Percentiles rank a stretch among this genome's conserved stretches.
phyloP scores from a whole-genome alignment of 2,113 vertebrate genomes.

The Galeopterus variegatus region DNA sequence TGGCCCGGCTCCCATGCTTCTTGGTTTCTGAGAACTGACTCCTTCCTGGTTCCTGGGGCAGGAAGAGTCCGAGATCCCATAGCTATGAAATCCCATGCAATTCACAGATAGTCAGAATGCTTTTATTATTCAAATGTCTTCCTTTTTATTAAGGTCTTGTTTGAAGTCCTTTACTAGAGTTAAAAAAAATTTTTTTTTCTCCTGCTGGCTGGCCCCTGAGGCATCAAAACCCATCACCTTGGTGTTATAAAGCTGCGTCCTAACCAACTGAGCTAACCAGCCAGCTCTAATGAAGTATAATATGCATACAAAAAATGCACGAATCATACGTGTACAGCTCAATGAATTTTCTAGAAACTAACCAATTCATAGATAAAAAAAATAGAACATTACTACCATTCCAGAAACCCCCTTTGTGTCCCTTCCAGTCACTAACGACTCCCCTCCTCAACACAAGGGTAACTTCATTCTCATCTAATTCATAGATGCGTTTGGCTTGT shows the following conservation, averaged over 20 bases:
- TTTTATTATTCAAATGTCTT: not conserved
- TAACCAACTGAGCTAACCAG: too few species aligned
- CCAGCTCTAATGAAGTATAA: not conserved
- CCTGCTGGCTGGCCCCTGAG: too few species aligned
- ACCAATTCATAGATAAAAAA: constrained; percentile 40
- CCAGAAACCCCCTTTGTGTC: not conserved
- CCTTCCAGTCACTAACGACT: not conserved
- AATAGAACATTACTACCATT: not conserved
- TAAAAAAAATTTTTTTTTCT: not conserved
- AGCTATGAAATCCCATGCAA: not conserved
- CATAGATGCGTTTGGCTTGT: not conserved
- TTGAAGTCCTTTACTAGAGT: not conserved
- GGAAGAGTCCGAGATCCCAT: constrained; percentile 62
- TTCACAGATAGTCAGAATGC: not conserved
- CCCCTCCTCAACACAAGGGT: too few species aligned
- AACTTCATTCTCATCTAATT: not conserved
- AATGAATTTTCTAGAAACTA: constrained; percentile 41
- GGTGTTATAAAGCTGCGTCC: too few species aligned
- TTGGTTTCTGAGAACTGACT: constrained; percentile 77
- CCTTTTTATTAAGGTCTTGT: constrained; percentile 16
- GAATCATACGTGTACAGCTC: not conserved
- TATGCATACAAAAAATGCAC: not conserved
- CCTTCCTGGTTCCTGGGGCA: constrained; percentile 80
- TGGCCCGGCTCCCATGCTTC: constrained; percentile 60
- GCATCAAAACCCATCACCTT: too few species aligned